Evolutionary conservation across 1,140 invertebrate species (phyloP).

Genomic region (Meloidogyne floridensis): DNA sequence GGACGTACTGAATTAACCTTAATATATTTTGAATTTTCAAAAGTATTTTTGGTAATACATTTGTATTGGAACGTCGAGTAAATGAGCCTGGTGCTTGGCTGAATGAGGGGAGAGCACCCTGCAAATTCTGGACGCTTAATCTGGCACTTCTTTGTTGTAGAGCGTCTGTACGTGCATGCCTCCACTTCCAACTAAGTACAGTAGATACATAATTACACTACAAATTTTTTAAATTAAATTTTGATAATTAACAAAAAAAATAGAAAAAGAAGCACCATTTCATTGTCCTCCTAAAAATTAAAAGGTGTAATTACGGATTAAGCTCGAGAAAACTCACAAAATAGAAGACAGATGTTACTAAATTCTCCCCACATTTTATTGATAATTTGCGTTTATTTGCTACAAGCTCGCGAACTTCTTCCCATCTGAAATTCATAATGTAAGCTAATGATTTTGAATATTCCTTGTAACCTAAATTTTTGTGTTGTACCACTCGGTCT

Average conservation of each 20-base stretch:
- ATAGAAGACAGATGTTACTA: slow-evolving; percentile 7
- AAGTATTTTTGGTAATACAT: slow-evolving; percentile 19
- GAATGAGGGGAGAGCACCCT: slow-evolving; percentile 24
- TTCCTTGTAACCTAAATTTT: slow-evolving; percentile 32
- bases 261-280: not conserved
- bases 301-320: not conserved
- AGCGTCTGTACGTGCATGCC: slow-evolving; percentile 22
- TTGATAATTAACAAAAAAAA: not conserved
- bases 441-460: too few species aligned
- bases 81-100: not conserved
- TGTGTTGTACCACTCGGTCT: slow-evolving; percentile 40
- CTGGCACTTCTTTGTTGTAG: slow-evolving; percentile 24
- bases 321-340: slow-evolving; percentile 9
- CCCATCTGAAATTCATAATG: slow-evolving; percentile 36
- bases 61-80: slow-evolving; percentile 21
- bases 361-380: slow-evolving; percentile 38
- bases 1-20: slow-evolving; percentile 27
- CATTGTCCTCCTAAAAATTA: slow-evolving; percentile 30
- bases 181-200: slow-evolving; percentile 28
- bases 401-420: slow-evolving; percentile 50
- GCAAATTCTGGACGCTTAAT: slow-evolving; percentile 28
- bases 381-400: slow-evolving; percentile 44
- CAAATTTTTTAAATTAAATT: not conserved
- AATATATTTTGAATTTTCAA: not conserved
- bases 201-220: slow-evolving; percentile 23